phyloP scores from a whole-genome alignment of 2,797 vertebrate genomes.

The Hemitrygon akajei region DNA sequence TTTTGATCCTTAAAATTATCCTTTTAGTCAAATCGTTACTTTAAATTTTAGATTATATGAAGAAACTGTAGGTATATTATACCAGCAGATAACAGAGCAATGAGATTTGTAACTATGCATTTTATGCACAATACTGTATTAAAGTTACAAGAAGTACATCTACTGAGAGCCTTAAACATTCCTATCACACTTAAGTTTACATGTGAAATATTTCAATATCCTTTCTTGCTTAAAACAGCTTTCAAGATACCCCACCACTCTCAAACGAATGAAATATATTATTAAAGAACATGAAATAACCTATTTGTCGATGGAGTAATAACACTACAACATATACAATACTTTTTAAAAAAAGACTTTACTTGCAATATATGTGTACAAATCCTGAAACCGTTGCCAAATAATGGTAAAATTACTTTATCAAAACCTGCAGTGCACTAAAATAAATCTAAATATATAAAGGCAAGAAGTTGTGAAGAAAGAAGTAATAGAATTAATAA shows the following conservation, averaged over 20 bases:
- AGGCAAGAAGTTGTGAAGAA: not conserved
- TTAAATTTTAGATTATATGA: not conserved
- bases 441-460: not conserved
- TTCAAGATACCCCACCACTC: not conserved
- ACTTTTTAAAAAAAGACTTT: not conserved
- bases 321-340: not conserved
- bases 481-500: no score
- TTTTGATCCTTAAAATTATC: not conserved
- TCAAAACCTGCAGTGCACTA: not conserved
- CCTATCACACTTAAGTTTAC: not conserved
- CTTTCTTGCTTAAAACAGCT: not conserved
- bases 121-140: not conserved
- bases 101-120: not conserved
- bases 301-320: not conserved
- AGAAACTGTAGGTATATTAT: not conserved
- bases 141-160: not conserved
- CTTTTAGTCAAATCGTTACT: not conserved
- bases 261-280: not conserved
- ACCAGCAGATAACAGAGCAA: not conserved
- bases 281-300: not conserved
- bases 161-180: not conserved
- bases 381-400: not conserved
- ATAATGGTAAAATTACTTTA: not conserved
- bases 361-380: not conserved
- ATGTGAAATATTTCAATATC: not conserved